Evolutionary conservation across 2,797 vertebrate genomes (phyloP).

Genomic region (Gymnoscopelus braueri): DNA sequence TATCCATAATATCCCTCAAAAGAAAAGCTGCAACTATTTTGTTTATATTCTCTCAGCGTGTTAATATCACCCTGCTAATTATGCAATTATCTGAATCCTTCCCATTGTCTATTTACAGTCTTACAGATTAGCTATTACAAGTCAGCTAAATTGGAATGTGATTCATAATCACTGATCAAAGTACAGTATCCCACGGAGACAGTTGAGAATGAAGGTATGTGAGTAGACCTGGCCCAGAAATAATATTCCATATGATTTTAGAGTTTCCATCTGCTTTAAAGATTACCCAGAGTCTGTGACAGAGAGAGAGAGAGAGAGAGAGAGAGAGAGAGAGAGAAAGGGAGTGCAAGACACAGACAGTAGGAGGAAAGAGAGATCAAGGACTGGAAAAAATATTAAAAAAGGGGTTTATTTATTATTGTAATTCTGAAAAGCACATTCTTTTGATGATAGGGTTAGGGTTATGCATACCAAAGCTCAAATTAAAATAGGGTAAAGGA

Average conservation of each 20-base stretch:
- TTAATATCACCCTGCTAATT: neutral
- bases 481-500: constrained; percentile 40
- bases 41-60: neutral
- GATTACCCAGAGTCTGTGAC: constrained; percentile 70
- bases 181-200: constrained; percentile 40
- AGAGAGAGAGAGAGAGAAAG: constrained; percentile 47
- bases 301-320: constrained; percentile 47
- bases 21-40: neutral
- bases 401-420: constrained; percentile 52
- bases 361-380: constrained; percentile 17
- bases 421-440: constrained; percentile 40
- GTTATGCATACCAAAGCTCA: constrained; percentile 14
- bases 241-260: constrained; percentile 77
- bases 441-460: constrained; percentile 27
- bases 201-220: constrained; percentile 44
- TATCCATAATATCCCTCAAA: constrained; percentile 35
- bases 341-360: constrained; percentile 28
- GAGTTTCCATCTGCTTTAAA: constrained; percentile 79
- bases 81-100: constrained; percentile 7
- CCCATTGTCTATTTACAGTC: neutral
- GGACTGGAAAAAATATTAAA: constrained; percentile 70
- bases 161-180: constrained; percentile 41
- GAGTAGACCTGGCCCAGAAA: constrained; percentile 61
- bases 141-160: neutral
- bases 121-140: neutral